phyloP scores from a whole-genome alignment of 2,113 vertebrate species.

The Ammodramus savannarum region DNA sequence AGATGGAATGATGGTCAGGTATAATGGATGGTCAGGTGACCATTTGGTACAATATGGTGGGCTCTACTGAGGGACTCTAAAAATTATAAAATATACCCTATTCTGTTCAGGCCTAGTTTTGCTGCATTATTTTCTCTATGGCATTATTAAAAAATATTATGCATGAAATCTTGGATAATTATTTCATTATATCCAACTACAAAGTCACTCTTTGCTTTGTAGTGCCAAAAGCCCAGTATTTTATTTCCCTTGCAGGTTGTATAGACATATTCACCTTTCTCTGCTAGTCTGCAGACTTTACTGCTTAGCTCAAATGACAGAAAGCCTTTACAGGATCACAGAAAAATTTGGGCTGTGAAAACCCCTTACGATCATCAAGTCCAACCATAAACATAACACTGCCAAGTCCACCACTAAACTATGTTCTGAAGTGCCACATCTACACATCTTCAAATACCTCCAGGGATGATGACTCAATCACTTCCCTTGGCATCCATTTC shows the following conservation, averaged over 20 bases:
- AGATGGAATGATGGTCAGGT: not conserved
- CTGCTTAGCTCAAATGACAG: not conserved
- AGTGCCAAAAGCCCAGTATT: not conserved
- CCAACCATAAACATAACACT: not conserved
- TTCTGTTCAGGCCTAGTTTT: not conserved
- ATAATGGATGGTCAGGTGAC: not conserved
- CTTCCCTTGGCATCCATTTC: not conserved
- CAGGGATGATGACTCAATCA: not conserved
- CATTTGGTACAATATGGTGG: not conserved
- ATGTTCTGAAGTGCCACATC: not conserved
- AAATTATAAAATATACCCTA: not conserved
- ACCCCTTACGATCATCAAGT: not conserved
- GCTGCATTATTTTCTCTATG: not conserved
- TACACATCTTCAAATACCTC: not conserved
- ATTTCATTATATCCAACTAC: not conserved
- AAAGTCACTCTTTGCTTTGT: not conserved
- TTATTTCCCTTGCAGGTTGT: not conserved
- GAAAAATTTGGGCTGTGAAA: not conserved
- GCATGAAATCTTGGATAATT: not conserved
- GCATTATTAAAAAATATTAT: not conserved
- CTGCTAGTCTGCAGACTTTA: not conserved
- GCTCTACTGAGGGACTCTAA: not conserved
- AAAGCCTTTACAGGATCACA: not conserved
- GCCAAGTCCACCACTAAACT: not conserved
- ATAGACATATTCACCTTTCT: not conserved